phyloP scores from a whole-genome alignment of 2,888 invertebrate species.

The Cremastobaeus sp. region DNA sequence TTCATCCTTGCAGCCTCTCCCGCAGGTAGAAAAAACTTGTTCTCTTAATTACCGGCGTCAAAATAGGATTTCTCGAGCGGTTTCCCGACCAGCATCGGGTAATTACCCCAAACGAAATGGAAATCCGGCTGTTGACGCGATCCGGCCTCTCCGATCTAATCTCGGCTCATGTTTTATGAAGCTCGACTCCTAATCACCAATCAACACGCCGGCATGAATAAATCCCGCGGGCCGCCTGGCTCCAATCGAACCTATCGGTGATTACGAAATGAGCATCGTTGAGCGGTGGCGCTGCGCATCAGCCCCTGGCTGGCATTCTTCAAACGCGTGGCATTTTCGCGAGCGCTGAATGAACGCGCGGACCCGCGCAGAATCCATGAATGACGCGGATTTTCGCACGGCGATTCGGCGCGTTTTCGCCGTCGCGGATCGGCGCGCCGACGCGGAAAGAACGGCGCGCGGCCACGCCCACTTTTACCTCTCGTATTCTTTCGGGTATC shows the following conservation, averaged over 20 bases:
- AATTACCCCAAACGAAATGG: no score
- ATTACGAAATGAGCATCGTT: slow-evolving; percentile 43
- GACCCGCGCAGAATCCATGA: no score
- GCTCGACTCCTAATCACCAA: slow-evolving; percentile 15
- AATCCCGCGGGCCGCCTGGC: no score
- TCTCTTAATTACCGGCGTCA: no score
- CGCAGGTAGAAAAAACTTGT: no score
- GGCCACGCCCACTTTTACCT: slow-evolving; percentile 74
- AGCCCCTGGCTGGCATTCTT: slow-evolving; percentile 31
- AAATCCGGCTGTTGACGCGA: no score
- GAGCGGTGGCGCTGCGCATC: no score
- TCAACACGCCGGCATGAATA: slow-evolving; percentile 27
- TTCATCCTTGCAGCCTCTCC: no score
- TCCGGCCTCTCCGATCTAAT: no score
- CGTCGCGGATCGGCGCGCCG: slow-evolving; percentile 25
- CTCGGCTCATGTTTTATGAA: background rate
- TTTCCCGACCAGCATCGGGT: no score
- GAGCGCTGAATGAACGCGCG: slow-evolving; percentile 4
- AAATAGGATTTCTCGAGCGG: no score
- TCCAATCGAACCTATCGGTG: no score
- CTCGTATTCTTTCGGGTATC: slow-evolving; percentile 70
- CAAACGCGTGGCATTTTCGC: slow-evolving; percentile 18
- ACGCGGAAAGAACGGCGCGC: slow-evolving; percentile 40
- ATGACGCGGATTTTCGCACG: background rate
- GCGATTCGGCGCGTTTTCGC: slow-evolving; percentile 22